Evolutionary conservation across 1,140 invertebrate species (phyloP).

Genomic region (Metopolophium dirhodum): DNA sequence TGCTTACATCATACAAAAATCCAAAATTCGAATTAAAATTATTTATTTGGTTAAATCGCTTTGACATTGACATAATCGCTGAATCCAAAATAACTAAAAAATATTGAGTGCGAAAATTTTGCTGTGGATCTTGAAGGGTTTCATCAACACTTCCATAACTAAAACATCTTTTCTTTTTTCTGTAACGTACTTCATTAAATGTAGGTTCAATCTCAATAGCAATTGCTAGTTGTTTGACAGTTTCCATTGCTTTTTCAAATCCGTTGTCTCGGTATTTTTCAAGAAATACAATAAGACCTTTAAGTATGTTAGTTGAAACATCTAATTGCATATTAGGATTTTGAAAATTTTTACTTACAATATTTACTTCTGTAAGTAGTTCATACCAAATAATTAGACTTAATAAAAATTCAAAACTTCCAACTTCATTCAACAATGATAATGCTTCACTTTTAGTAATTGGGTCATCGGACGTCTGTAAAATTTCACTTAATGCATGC

Average conservation of each 20-base stretch:
- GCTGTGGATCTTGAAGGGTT: not conserved
- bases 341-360: no score
- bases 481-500: not conserved
- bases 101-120: not conserved
- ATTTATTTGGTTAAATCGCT: conserved; percentile 30
- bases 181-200: not conserved
- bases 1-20: not conserved
- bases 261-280: no score
- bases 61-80: not conserved
- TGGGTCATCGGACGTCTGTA: not conserved
- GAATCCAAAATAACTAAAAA: conserved; percentile 30
- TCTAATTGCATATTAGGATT: no score
- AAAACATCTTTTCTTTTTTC: conserved; percentile 3
- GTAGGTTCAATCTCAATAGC: not conserved
- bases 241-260: no score
- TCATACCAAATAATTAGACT: not conserved
- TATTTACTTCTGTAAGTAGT: no score
- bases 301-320: no score
- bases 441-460: conserved; percentile 24
- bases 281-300: no score
- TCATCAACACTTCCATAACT: not conserved
- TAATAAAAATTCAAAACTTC: conserved; percentile 30
- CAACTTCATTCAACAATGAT: conserved; percentile 15
- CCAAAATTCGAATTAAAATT: not conserved
- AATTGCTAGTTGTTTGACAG: not conserved